Percentiles rank a stretch among this genome's conserved stretches.
Evolutionary conservation across 2,797 vertebrate genomes (phyloP).

Genomic region (Neosilurus hyrtlii): DNA sequence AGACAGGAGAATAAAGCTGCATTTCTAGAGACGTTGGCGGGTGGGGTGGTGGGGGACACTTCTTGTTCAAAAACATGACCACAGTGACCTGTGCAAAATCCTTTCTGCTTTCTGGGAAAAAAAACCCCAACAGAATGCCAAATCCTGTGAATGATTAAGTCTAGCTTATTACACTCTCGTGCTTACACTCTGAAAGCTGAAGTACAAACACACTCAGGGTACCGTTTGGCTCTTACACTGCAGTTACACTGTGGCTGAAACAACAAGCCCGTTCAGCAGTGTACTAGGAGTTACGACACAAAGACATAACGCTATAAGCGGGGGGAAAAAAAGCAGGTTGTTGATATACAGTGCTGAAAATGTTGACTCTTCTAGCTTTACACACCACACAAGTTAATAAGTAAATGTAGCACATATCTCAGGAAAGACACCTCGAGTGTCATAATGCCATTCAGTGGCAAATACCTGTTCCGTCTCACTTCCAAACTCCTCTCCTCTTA

Average conservation of each 20-base stretch:
- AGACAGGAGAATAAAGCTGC: not conserved
- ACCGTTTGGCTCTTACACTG: not conserved
- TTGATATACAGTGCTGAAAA: not conserved
- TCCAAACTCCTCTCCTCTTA: not conserved
- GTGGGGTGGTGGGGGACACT: too few relatives aligned
- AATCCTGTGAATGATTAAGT: slow-evolving; percentile 1
- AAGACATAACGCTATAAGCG: not conserved
- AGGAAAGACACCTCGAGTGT: not conserved
- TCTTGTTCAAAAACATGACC: not conserved
- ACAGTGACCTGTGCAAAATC: not conserved
- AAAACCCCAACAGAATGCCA: not conserved
- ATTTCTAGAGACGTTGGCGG: not conserved
- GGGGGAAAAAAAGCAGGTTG: not conserved
- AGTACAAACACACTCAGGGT: not conserved
- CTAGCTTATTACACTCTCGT: slow-evolving; percentile 13
- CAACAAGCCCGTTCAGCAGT: slow-evolving; percentile 22
- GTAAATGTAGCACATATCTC: not conserved
- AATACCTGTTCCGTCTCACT: slow-evolving; percentile 4
- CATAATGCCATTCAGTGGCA: not conserved
- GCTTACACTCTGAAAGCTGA: slow-evolving; percentile 10
- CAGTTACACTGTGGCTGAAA: slow-evolving; percentile 31
- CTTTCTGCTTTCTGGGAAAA: too few relatives aligned
- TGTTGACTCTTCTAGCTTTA: not conserved
- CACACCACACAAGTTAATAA: too few relatives aligned
- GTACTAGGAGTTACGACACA: not conserved